These are phyloP conservation scores for Hypocryptadius cinnamomeus DNA, from an alignment of 2,113 vertebrate species.

Conservation along the genomic window DNA sequence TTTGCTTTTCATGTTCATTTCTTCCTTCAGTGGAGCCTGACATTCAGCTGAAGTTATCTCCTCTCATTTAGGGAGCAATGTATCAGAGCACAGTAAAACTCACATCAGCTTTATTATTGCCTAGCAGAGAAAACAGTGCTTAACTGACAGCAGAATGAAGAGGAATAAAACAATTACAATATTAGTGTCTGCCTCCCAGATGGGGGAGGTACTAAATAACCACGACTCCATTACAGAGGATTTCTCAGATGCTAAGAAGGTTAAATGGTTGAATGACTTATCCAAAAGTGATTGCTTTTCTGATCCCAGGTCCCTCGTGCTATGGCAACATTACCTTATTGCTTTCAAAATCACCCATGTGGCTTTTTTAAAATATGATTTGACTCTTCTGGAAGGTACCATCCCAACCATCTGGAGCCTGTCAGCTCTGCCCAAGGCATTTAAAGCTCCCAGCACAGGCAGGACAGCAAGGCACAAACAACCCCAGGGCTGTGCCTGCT, in stretches of 20 bases:
- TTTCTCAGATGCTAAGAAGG: conserved; percentile 45
- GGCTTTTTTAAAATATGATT: conserved; percentile 8
- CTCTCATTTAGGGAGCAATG: background rate
- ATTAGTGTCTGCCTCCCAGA: background rate
- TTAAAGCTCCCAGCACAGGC: background rate
- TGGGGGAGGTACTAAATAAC: background rate
- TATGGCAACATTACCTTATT: conserved; percentile 9
- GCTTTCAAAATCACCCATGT: conserved; percentile 1
- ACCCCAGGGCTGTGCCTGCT: background rate
- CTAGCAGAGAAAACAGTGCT: conserved; percentile 23
- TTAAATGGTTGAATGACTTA: conserved; percentile 44
- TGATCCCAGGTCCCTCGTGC: background rate
- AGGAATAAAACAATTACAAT: conserved; percentile 6
- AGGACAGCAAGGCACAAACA: background rate
- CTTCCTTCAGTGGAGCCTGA: conserved; percentile 24
- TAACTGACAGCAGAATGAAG: conserved; percentile 9
- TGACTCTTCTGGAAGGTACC: background rate
- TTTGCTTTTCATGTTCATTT: conserved; percentile 34
- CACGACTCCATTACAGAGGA: background rate
- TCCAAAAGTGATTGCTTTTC: conserved; percentile 45
- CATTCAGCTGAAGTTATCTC: conserved; percentile 14
- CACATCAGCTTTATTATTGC: conserved; percentile 12
- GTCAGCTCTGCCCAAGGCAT: background rate
- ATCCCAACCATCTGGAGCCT: background rate
- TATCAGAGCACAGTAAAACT: conserved; percentile 22